Base-by-base conservation (phyloP, 2,113 vertebrate species). In the Calidris pugnax region DNA sequence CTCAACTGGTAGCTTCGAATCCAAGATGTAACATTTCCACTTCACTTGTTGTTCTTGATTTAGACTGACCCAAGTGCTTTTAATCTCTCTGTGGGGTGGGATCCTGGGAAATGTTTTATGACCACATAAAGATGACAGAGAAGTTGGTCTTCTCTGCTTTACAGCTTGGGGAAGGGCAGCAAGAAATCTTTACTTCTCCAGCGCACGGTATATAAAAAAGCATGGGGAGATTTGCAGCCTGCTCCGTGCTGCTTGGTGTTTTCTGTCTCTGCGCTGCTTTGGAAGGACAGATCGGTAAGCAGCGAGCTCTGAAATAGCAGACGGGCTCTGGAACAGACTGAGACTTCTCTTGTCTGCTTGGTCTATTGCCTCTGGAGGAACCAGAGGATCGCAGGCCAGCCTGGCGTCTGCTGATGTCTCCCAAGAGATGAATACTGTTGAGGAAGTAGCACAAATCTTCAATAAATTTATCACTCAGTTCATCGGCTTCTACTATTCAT, bases 171-270 rank as follows among this genome's bases (percentile, higher is more conserved):
- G 28, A 81, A 91, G 50, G n/a, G 59, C 41, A 83, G 81, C 28
- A 87, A 94, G 91, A 87, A 94, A 93, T 90, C 55, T 90, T 86
- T 23, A 41, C 63, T 26, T 76, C 53, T 87, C 32, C 47, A 51
- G 37, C 4, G 2, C 28, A 24, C 0, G 0, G 72, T 39, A 51
- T 45, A 90, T 51, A 79, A 85, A 92, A 92, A 76, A 45, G 3
- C 22, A 26, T 2, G 12, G 41, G 55, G 77, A 90, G 50, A 88
- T 90, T 85, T 81, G 71, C 78, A 91, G 32, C 33, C 55, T 2
- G 2, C 23, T 83, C 20, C 0, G 0, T 28, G 24, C 68, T 71
- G 41, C 67, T 45, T 53, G 27, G 51, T 55, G 35, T 74, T 94
- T 77, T 57, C 50, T 77, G 35, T 39, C 32, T 88, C n/a, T 71